Conservation (phyloP, 1,140 invertebrate species). For the Drosophila tropicalis region DNA sequence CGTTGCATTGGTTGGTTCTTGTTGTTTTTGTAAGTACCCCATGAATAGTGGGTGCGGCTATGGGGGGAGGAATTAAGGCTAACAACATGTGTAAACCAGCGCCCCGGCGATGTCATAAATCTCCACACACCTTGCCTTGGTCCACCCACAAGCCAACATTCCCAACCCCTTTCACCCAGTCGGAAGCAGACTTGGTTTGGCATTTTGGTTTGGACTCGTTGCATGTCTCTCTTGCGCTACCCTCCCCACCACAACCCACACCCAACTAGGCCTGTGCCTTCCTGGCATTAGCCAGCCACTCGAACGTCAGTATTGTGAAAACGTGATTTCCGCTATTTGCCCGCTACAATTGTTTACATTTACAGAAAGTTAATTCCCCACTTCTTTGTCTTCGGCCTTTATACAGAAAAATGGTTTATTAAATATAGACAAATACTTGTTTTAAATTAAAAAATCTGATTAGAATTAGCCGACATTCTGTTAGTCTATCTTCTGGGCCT, state of each 20-base stretch:
- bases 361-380: neutral
- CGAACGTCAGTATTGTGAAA: conserved; percentile 65
- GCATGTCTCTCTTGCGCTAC: conserved; percentile 17
- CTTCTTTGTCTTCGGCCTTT: too few relatives aligned
- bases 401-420: too few relatives aligned
- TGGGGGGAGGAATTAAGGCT: neutral
- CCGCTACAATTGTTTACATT: conserved; percentile 58
- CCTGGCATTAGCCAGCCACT: conserved; percentile 43
- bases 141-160: conserved; percentile 21
- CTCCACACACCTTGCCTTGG: conserved; percentile 64
- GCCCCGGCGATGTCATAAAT: conserved; percentile 69
- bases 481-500: too few relatives aligned
- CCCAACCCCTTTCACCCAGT: conserved; percentile 33
- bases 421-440: too few relatives aligned
- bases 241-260: neutral
- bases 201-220: conserved; percentile 20
- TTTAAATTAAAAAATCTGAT: too few relatives aligned
- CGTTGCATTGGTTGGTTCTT: conserved; percentile 16
- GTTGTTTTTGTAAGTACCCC: neutral
- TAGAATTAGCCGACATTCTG: too few relatives aligned
- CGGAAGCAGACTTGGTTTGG: conserved; percentile 50
- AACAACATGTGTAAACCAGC: conserved; percentile 64
- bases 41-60: neutral
- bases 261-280: neutral
- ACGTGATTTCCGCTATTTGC: conserved; percentile 75